A percentile compares a stretch with the other conserved stretches of the same genome.
Evolutionary conservation across 37 sponge, comb jelly and placozoan species (phyloP).

Genomic region (Mnemiopsis leidyi): DNA sequence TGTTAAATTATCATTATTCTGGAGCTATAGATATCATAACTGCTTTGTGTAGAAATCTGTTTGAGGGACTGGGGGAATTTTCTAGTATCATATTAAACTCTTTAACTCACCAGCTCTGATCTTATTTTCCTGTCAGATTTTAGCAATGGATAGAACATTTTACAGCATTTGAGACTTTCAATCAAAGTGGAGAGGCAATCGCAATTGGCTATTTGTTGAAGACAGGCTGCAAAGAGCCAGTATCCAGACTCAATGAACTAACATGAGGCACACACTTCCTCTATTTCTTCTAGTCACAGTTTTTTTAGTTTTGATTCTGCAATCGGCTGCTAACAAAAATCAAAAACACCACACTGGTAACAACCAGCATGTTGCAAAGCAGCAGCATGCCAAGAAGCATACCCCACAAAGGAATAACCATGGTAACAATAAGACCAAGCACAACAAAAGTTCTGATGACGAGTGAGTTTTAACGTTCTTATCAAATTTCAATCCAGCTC

Average conservation of each 20-base stretch:
- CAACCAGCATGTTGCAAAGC: neutral
- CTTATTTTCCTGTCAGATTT: too few species aligned
- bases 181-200: too few species aligned
- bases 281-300: neutral
- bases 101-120: too few species aligned
- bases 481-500: neutral
- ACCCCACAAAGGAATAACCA: neutral
- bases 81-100: too few species aligned
- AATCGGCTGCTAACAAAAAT: neutral
- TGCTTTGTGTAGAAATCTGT: too few species aligned
- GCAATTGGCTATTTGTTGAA: too few species aligned
- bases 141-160: too few species aligned
- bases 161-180: too few species aligned
- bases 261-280: neutral
- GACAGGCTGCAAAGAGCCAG: too few species aligned
- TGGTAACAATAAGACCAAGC: neutral
- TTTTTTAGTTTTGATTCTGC: neutral
- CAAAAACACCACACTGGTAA: neutral
- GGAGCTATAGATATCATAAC: too few species aligned
- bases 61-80: too few species aligned
- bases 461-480: neutral
- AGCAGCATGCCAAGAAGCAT: neutral
- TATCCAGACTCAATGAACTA: neutral
- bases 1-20: too few species aligned
- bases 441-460: neutral